Conservation (phyloP, 1,140 invertebrate genomes). For the Cotesia chilonis region DNA sequence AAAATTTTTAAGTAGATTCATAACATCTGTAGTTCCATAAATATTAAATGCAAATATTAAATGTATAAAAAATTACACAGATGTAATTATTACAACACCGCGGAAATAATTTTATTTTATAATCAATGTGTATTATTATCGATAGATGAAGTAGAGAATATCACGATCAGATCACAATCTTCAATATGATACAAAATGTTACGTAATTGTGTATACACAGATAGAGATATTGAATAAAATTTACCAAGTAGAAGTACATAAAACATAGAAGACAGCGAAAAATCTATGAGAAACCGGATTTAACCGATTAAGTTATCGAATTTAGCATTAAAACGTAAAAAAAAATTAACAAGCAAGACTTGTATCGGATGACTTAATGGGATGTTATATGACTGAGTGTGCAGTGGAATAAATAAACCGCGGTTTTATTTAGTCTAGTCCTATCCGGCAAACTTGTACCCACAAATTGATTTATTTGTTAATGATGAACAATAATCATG, state of each 20-base stretch:
- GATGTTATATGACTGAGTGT: no score
- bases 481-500: slow-evolving; percentile 7
- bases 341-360: background rate
- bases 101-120: slow-evolving; percentile 1
- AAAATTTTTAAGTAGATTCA: no score
- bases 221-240: slow-evolving; percentile 15
- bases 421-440: no score
- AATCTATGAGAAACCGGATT: slow-evolving; percentile 21
- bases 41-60: background rate
- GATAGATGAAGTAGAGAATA: slow-evolving; percentile 23
- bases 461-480: background rate
- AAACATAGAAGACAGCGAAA: background rate
- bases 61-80: background rate
- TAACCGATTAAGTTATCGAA: slow-evolving; percentile 6
- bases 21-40: background rate
- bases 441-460: no score
- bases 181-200: slow-evolving; percentile 31
- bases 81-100: background rate
- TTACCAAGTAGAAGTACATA: background rate
- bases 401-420: no score
- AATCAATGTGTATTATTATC: background rate
- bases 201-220: slow-evolving; percentile 18
- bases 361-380: no score
- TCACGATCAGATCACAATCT: slow-evolving; percentile 26
- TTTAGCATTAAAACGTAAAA: slow-evolving; percentile 5